Base-by-base conservation (phyloP, 2,888 invertebrate genomes). In the Pheosia tremula region DNA sequence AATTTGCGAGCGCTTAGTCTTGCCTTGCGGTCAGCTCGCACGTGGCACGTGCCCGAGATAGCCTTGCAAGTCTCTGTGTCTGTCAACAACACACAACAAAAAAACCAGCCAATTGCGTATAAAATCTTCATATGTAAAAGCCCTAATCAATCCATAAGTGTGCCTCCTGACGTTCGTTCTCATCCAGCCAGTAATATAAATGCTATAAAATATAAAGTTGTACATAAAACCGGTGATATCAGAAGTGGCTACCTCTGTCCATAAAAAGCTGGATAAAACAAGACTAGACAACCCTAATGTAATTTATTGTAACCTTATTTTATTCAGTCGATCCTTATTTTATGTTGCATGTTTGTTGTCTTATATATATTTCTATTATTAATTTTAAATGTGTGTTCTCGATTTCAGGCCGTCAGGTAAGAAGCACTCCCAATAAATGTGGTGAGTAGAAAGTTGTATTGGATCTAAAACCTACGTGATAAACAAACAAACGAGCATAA, bases 361-460 rank as follows among this genome's bases (percentile, higher is more conserved):
- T 57, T 45, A 59, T 39, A 45, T 61, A 63, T 64, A 59, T 38
- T 56, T 47, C 57, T 43, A 41, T 53, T 58, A 37, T 38, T 53
- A 9, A 24, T 24, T 24, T 24, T 24, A 24, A 24, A 53, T 37
- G 53, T 37, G 24, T 39, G 5, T n/a, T 36, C 68, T 69, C 56
- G 67, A 73, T 72, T 66, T 68, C 72, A 67, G 68, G 67, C 43
- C 24, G 36, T 24, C 72, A 3, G 52, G 60, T 55, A 82, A 77
- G 71, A 80, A 79, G 59, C 80, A 76, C 71, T 71, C 75, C 68
- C 74, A 75, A 47, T 77, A 77, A 70, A 62, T 56, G 56, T 62
- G 80, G 83, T 83, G 82, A 84, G 84, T 84, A 75, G 59, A 68
- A 64, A 69, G 69, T 77, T 76, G 79, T 80, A 77, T 75, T 71